A percentile compares a stretch with the other conserved stretches of the same genome.
Evolutionary conservation across 1,140 invertebrate genomes (phyloP).

Genomic region (Apis dorsata): DNA sequence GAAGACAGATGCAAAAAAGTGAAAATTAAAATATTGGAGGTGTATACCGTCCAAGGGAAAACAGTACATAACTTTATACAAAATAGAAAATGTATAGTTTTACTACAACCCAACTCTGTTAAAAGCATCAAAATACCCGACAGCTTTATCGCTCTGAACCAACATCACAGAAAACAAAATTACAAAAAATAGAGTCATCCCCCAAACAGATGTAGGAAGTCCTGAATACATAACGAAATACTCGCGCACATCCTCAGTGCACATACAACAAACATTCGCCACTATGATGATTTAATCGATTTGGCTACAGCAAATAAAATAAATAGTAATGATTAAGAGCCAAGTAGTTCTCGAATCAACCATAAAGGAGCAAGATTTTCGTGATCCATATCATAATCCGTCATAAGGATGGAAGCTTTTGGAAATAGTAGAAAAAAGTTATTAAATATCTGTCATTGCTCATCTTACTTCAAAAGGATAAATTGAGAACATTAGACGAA

Average conservation of each 20-base stretch:
- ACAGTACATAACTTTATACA: not conserved
- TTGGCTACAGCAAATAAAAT: conserved; percentile 47
- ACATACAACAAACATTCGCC: conserved; percentile 57
- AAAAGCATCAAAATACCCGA: conserved; percentile 4
- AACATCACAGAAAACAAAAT: conserved; percentile 51
- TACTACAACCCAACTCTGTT: conserved; percentile 22
- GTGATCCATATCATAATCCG: conserved; percentile 22
- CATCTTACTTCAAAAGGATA: too few species aligned
- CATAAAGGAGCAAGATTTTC: not conserved
- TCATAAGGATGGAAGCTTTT: conserved; percentile 19
- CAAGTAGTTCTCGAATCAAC: not conserved
- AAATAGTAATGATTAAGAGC: not conserved
- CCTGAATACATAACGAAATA: conserved; percentile 49
- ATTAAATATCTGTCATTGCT: not conserved
- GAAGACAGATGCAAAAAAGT: too few species aligned
- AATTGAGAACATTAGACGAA: too few species aligned
- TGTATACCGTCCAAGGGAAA: too few species aligned
- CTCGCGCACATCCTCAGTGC: conserved; percentile 64
- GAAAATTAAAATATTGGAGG: too few species aligned
- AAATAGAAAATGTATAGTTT: conserved; percentile 44
- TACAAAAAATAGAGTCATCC: conserved; percentile 44
- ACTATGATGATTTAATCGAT: conserved; percentile 63
- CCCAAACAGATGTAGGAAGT: conserved; percentile 41
- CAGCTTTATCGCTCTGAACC: conserved; percentile 33
- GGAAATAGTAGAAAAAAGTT: not conserved